Base-by-base conservation (phyloP, 2,888 invertebrate genomes). In the Caenorhabditis drosophilae region DNA sequence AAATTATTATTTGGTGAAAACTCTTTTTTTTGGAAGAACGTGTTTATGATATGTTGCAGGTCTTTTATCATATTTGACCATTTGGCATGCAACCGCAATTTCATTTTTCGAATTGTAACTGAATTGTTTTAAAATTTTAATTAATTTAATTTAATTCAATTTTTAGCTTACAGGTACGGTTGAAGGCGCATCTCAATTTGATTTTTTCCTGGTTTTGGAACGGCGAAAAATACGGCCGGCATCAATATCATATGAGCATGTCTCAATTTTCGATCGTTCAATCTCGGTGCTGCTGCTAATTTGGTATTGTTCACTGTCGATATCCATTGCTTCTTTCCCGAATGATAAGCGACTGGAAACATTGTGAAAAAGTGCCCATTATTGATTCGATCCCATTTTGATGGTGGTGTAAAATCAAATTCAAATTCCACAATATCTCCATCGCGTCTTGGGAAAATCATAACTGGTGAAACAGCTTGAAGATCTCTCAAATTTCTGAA, bases 191-290 rank as follows among this genome's bases (percentile, higher is more conserved):
- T n/a, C n/a, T n/a, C n/a, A n/a, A n/a, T n/a, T n/a, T 9, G 2
- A 22, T 47, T 47, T 6, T 4, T 35, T 15, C 47, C 47, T 9
- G 16, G 2, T 15, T 31, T 27, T 6, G 47, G 47, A 3, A 20
- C 31, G 11, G 47, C 47, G 22, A 23, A 47, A 31, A 47, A 47
- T n/a, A 47, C 34, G 2, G 20, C n/a, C 2, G 47, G 47, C 16
- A 23, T 27, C 26, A 1, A n/a, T 15, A 18, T 3, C 20, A 18
- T 34, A 4, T 47, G 47, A 3, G 34, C 47, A n/a, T 47, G 47
- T 18, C 11, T 31, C 47, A 47, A 20, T 15, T 9, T 15, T 12
- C 4, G 6, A 6, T 25, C 26, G 15, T 47, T 47, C 4, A 47
- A 47, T 3, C 4, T 11, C 6, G 47, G 47, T 15, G 47, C 23